Base-by-base conservation (phyloP, 2,113 vertebrate genomes). In the Spheniscus mendiculus region DNA sequence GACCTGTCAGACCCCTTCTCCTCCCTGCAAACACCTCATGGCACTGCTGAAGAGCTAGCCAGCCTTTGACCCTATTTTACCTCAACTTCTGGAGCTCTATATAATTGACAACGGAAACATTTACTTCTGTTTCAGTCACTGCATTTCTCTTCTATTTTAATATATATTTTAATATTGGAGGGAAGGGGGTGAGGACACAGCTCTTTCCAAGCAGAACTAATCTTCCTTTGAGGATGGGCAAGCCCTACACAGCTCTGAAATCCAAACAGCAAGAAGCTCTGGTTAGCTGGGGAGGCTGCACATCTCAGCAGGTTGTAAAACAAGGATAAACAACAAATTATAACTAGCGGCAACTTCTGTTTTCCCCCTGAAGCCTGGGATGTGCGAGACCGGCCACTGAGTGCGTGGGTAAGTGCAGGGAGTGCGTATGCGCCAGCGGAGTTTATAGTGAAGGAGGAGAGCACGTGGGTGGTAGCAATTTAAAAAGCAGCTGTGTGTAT, bases 161-260 rank as follows among this genome's bases (percentile, higher is more conserved):
- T 83, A 73, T 70, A 83, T 85, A 85, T 95, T 97, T 97, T 90
- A 93, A 77, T 77, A 77, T 16, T 29, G 55, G 53, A 81, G 45
- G 47, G 81, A 52, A 74, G 23, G 7, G 56, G 81, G 29, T 32
- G 55, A 90, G 56, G 67, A 73, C 71, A 53, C 50, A 66, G 50
- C n/a, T 94, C 91, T 47, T 74, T 44, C 87, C 91, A 86, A 91
- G 91, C 71, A 91, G 91, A 97, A 96, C 89, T 96, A 97, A 94
- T 93, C 94, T 85, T 74, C 84, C 67, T 85, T 73, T 74, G 89
- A 91, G 89, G 76, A 83, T 1, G 3, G 78, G 50, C 1, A 0
- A 91, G 44, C 72, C 87, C 78, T 91, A 50, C 71, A 15, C 71
- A 66, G 66, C 66, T 70, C 65, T 72, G 59, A 2, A n/a, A 77